Base-by-base conservation (phyloP, 2,113 vertebrate species). In the Thinocorus orbignyianus region DNA sequence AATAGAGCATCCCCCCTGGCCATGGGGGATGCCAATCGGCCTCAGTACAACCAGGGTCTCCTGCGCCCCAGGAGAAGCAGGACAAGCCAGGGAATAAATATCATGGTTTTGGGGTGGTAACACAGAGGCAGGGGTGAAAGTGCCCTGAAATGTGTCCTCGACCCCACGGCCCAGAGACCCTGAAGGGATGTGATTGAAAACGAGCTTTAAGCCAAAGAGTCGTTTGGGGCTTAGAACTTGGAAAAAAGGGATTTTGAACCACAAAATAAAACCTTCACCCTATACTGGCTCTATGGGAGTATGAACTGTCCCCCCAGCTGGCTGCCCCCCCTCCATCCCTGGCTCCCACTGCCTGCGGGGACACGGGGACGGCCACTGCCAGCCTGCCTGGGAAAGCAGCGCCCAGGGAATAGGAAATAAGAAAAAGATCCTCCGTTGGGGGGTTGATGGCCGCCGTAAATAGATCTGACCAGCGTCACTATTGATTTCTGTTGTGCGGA, bases 401-500 rank as follows among this genome's bases (percentile, higher is more conserved):
- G 2, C 55, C 76, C 49, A 18, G 94, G 92, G 93, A 96, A 97
- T 88, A 96, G 95, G 97, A 92, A 97, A 96, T 93, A 97, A 98
- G 98, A 98, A 98, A 95, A 98, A 97, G 98, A 98, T 98, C 98
- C 98, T 98, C 84, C 33, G 52, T 11, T 51, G 96, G 96, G 97
- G 97, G 97, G 97, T 96, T 98, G 98, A 98, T 98, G 97, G 97
- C 97, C 74, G 96, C 98, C 78, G 97, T 98, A 98, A 98, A 98
- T 98, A 98, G 98, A 98, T 98, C 97, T 90, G 97, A 97, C 98
- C 98, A 98, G 97, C 97, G 98, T 97, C 97, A 82, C 94, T 98
- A 99, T 99, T 96, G 98, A 99, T 99, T 64, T 24, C 96, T 97
- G 97, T 96, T 98, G 98, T 66, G 98, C 93, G 97, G 97, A 98